Evolutionary conservation across 2,888 invertebrate genomes (phyloP).

Genomic region (Ochropleura plecta): DNA sequence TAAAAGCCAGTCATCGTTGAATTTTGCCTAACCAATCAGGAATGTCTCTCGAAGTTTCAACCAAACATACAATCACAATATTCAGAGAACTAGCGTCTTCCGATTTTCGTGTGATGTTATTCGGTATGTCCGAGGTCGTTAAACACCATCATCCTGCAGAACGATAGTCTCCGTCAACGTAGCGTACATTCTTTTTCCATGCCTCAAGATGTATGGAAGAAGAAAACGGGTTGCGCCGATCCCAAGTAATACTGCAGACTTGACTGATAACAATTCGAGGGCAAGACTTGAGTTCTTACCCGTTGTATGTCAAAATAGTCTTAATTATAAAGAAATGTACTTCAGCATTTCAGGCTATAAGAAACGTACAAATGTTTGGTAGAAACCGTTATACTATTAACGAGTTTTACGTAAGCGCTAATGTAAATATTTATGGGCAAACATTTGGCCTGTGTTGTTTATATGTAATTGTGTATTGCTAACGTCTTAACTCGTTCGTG

Average conservation of each 20-base stretch:
- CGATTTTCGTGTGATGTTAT: background rate
- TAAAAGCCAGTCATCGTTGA: slow-evolving; percentile 23
- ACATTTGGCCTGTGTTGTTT: slow-evolving; percentile 44
- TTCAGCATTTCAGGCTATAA: slow-evolving; percentile 1
- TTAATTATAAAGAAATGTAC: slow-evolving; percentile 21
- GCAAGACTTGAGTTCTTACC: background rate
- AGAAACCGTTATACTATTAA: slow-evolving; percentile 19
- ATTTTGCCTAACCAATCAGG: slow-evolving; percentile 12
- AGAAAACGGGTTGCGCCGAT: background rate
- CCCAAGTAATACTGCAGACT: background rate
- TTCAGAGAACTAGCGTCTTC: background rate
- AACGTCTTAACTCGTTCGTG: slow-evolving; percentile 27
- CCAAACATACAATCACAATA: background rate
- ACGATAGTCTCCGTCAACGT: background rate
- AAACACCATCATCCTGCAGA: background rate
- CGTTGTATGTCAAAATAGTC: background rate
- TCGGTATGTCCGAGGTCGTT: background rate
- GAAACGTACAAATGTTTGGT: slow-evolving; percentile 24
- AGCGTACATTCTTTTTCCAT: background rate
- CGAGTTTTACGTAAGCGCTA: slow-evolving; percentile 45
- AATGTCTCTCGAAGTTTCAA: slow-evolving; percentile 5
- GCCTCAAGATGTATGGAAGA: background rate
- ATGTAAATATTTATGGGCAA: slow-evolving; percentile 50
- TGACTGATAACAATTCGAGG: no score
- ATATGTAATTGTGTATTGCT: slow-evolving; percentile 24